phyloP scores from a whole-genome alignment of 2,888 invertebrate species.

The Lypha dubia region DNA sequence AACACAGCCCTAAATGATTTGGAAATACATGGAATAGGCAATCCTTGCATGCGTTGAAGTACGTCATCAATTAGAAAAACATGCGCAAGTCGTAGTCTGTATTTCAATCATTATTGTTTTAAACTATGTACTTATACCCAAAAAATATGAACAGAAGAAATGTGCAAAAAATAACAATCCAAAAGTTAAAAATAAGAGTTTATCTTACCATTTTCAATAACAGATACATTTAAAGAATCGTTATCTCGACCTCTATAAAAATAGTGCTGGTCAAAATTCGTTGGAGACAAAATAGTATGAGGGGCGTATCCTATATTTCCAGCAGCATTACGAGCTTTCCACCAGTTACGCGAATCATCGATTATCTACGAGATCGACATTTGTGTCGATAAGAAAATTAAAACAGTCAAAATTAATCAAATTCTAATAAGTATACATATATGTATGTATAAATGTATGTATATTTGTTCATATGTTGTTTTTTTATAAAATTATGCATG shows the following conservation, averaged over 20 bases:
- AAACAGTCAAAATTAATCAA: slow-evolving; percentile 4
- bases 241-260: slow-evolving; percentile 76
- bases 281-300: slow-evolving; percentile 94
- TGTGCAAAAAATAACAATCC: too few relatives aligned
- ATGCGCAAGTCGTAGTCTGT: too few relatives aligned
- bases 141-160: too few relatives aligned
- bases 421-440: not conserved
- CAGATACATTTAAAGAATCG: slow-evolving; percentile 77
- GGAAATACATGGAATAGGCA: too few relatives aligned
- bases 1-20: too few relatives aligned
- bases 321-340: slow-evolving; percentile 94
- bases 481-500: too few relatives aligned
- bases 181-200: not conserved
- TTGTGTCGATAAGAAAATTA: slow-evolving; percentile 6
- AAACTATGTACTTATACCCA: too few relatives aligned
- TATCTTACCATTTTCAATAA: slow-evolving; percentile 72
- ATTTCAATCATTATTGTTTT: too few relatives aligned
- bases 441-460: too few relatives aligned
- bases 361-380: slow-evolving; percentile 87
- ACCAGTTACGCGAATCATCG: slow-evolving; percentile 99
- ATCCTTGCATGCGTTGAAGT: too few relatives aligned
- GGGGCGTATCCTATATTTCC: slow-evolving; percentile 97
- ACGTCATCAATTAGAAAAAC: too few relatives aligned
- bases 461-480: too few relatives aligned
- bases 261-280: slow-evolving; percentile 80